phyloP scores from a whole-genome alignment of 1,140 invertebrate genomes.

The Caenorhabditis brenneri region DNA sequence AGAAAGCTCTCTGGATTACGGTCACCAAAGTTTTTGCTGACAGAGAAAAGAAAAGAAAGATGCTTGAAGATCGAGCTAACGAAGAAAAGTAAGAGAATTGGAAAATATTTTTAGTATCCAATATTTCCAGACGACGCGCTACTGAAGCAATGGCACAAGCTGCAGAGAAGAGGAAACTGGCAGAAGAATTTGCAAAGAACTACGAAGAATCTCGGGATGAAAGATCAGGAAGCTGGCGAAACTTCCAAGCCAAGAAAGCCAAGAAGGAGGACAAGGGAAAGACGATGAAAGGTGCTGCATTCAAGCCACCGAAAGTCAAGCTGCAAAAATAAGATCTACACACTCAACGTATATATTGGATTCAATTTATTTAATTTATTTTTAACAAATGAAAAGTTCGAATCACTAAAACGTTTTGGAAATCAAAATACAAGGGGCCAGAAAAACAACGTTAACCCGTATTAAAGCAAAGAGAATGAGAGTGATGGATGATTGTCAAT shows the following conservation, averaged over 20 bases:
- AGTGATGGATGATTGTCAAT: slow-evolving; percentile 1
- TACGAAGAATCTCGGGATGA: slow-evolving; percentile 71
- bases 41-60: slow-evolving; percentile 66
- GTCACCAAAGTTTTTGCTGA: slow-evolving; percentile 70
- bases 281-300: slow-evolving; percentile 49
- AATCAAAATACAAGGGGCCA: background rate
- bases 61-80: slow-evolving; percentile 67
- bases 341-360: background rate
- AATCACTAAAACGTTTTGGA: background rate
- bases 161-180: slow-evolving; percentile 67
- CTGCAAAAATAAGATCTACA: slow-evolving; percentile 49
- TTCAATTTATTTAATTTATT: too few species aligned
- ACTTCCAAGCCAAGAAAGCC: slow-evolving; percentile 56
- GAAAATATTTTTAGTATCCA: too few species aligned
- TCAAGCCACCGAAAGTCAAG: slow-evolving; percentile 60
- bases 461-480: background rate
- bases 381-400: background rate
- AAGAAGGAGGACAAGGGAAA: slow-evolving; percentile 59
- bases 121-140: slow-evolving; percentile 57
- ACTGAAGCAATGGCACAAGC: slow-evolving; percentile 63
- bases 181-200: slow-evolving; percentile 70
- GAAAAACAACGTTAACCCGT: background rate
- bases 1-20: slow-evolving; percentile 64
- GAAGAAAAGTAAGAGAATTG: slow-evolving; percentile 66
- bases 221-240: slow-evolving; percentile 59